Base-by-base conservation (phyloP, 2,113 vertebrate species). In the Corythornis vintsioides region DNA sequence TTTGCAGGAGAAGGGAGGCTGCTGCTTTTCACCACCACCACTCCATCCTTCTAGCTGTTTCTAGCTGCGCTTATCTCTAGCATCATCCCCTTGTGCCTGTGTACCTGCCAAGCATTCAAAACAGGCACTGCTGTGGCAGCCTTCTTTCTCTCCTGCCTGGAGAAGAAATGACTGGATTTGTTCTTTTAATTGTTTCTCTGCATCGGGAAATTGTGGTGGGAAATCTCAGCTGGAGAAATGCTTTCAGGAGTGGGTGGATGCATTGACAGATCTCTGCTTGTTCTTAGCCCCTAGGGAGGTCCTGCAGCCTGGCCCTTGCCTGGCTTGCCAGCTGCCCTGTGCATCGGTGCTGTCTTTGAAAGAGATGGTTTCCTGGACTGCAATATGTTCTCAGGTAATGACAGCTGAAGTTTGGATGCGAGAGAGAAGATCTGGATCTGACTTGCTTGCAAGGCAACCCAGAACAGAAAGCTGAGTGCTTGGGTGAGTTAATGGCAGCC, bases 51-150 rank as follows among this genome's bases (percentile, higher is more conserved):
- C 73, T 82, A 94, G 91, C 93, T 96, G 86, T 96, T 94, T 95
- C 83, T 93, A 86, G 88, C 93, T 59, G n/a, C 4, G 42, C 65
- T 86, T 94, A 86, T 96, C 92, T 93, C 65, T 94, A 93, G 90
- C 88, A 93, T 94, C 94, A 92, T 63, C 69, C 64, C 60, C 81
- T 92, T 64, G 79, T 83, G 90, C 83, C 63, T 90, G 86, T 88
- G 76, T 92, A 96, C 88, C 94, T 96, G 93, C 77, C 86, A 95
- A 82, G 92, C 86, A 94, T 96, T 93, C 90, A 64, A 78, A 96
- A 47, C 83, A 92, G 73, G 74, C 81, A 21, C 50, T 83, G 86
- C 88, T 73, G 80, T 90, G 86, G 77, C 86, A 96, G 83, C 50
- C 48, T 84, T 26, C 69, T 52, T 88, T 88, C 72, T 88, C 72